Conservation (phyloP, 2,113 vertebrate species). For the Triplophysa tibetana region DNA sequence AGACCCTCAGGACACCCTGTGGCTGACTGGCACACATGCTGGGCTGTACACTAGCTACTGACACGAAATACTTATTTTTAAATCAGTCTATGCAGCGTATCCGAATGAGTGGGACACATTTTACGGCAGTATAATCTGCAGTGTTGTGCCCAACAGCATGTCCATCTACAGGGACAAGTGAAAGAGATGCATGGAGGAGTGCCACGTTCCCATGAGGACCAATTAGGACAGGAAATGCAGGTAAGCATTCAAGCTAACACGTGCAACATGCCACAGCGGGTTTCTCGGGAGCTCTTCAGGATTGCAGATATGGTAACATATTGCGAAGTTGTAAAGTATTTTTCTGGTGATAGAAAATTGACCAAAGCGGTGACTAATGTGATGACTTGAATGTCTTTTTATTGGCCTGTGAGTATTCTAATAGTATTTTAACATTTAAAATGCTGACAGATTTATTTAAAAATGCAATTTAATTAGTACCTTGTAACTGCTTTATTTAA, state of each 20-base stretch:
- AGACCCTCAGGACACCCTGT: neutral
- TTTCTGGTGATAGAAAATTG: too few species aligned
- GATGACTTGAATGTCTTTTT: too few species aligned
- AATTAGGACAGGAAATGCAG: constrained; percentile 36
- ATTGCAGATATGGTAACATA: too few species aligned
- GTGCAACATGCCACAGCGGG: neutral
- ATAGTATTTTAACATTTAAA: too few species aligned
- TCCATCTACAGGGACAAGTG: constrained; percentile 4
- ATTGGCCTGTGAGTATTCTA: too few species aligned
- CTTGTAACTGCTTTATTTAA: too few species aligned
- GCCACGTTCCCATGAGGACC: constrained; percentile 32
- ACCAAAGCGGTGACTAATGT: too few species aligned
- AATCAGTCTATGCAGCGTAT: neutral
- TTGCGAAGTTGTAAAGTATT: too few species aligned
- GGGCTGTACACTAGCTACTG: neutral
- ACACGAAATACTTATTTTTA: neutral
- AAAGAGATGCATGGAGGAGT: constrained; percentile 7
- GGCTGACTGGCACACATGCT: neutral
- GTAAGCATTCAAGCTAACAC: constrained; percentile 29
- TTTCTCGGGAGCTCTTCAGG: neutral
- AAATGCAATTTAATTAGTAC: too few species aligned
- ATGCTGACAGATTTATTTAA: neutral
- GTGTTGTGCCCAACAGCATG: neutral
- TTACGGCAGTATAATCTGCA: neutral
- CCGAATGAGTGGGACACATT: neutral